Base-by-base conservation (phyloP, 2,888 invertebrate species). In the Philaethria dido region DNA sequence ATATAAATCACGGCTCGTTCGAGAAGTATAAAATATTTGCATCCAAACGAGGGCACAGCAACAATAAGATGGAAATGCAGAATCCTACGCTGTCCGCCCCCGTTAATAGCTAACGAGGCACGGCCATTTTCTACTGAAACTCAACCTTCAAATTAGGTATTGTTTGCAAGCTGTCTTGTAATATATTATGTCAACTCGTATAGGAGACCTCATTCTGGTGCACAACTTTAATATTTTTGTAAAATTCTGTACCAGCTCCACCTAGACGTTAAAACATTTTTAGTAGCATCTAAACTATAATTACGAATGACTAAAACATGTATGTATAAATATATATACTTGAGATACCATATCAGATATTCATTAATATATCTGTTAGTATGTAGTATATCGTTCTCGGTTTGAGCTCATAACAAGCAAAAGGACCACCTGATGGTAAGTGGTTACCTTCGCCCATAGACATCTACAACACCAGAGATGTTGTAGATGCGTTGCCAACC, bases 41-140 rank as follows among this genome's bases (percentile, higher is more conserved):
- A 88, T 89, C 83, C 80, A 88, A 89, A 89, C 86, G 85, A 87
- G 88, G 80, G 75, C 80, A 77, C 76, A 74, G 80, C 79, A 83
- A 88, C 88, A 88, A 88, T 87, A 88, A 86, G 84, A 89, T 87
- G 83, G 84, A 87, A 89, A 88, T 88, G 85, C 82, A 79, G 82
- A 81, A 79, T 81, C 79, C 81, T 62, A 45, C 62, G 62, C 59
- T 64, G 62, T 68, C 68, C 68, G 59, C 50, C 47, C 25, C 39
- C 54, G 45, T 62, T 69, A 69, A 66, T 57, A 63, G 62, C 66
- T 39, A 57, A 52, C 48, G 14, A 44, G 22, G 36, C 44, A 20
- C 13, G 20, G 16, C 11, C 22, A 44, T 42, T 16, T 59, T 59
- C 25, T 25, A 18, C 25, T 59, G 59, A 44, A 44, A 59, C 25